Conservation (phyloP, 1,140 invertebrate genomes). For the Drosophila kohkoa region DNA sequence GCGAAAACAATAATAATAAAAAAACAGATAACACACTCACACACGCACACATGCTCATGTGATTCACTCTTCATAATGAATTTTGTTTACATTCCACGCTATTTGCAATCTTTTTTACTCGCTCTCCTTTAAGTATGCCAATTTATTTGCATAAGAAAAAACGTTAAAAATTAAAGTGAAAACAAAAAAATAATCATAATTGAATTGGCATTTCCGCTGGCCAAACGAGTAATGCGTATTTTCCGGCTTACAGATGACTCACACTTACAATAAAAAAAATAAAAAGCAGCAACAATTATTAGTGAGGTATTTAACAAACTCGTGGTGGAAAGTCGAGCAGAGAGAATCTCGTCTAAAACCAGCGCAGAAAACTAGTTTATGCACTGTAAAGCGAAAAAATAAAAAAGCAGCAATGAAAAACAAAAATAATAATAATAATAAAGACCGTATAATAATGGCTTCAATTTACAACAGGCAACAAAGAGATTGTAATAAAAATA, state of each 20-base stretch:
- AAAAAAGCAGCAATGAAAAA: constrained; percentile 19
- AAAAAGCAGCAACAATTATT: not conserved
- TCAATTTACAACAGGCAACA: constrained; percentile 66
- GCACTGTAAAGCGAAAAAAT: constrained; percentile 27
- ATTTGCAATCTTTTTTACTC: constrained; percentile 12
- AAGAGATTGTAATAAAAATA: constrained; percentile 77
- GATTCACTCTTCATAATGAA: constrained; percentile 34
- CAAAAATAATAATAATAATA: constrained; percentile 36
- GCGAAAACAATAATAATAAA: constrained; percentile 28
- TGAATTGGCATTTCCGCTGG: constrained; percentile 59
- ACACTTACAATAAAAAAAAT: constrained; percentile 17
- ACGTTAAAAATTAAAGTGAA: constrained; percentile 32
- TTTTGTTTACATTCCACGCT: constrained; percentile 42
- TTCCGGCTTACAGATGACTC: constrained; percentile 58
- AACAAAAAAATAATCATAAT: constrained; percentile 21
- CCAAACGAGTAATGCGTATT: constrained; percentile 27
- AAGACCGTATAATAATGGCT: constrained; percentile 74
- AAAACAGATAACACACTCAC: constrained; percentile 34
- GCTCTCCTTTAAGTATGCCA: constrained; percentile 46
- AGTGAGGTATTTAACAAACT: constrained; percentile 57
- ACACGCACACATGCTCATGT: constrained; percentile 14
- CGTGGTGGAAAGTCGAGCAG: constrained; percentile 56
- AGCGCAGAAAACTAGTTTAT: constrained; percentile 67
- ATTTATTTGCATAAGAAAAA: constrained; percentile 63
- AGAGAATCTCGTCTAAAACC: constrained; percentile 62